Evolutionary conservation across 2,888 invertebrate species (phyloP), one percentile per base, ranked within the genome.

Genomic region (Drosophila longiperda): DNA sequence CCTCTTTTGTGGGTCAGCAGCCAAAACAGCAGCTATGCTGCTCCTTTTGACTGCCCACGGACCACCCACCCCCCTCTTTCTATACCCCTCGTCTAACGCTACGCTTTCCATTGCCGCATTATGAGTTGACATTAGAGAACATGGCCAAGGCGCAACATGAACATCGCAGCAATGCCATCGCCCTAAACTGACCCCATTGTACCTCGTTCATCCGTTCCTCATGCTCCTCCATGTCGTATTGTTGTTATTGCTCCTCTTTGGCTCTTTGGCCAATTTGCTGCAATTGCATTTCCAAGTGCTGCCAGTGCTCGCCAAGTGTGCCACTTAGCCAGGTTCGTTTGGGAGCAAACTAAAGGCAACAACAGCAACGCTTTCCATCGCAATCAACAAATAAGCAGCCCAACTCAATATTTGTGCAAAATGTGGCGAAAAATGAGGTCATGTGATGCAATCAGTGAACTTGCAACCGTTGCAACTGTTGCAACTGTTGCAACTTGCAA

Each of bases 41-140:
- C 38, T 55, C 34, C 34, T 8, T 17, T 38, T 69, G 66, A 55
- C 29, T 49, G 8, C 15, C 40, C 17, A 15, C 38, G 2, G 15
- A 23, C 36, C 9, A 9, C 33, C 20, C 34, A n/a, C 26, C 45
- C 7, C 26, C 11, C 12, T 6, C 33, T 9, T 8, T 12, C 8
- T 3, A 11, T 17, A 9, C n/a, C 40, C 12, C 20, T 15, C 15
- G n/a, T 26, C 20, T 29, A 20, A 20, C 49, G 42, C 36, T n/a
- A 23, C 40, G 45, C 40, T 50, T 63, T 60, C 48, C 60, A 63
- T 66, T 57, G 60, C 23, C 38, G 72, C 88, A 83, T 91, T 87
- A 87, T 87, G 91, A 90, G 90, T 87, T 87, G 87, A 91, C 87
- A 87, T 91, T 91, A 86, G 78, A 74, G 79, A 79, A 91, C 89